These are phyloP conservation scores for Sylvia atricapilla DNA, from an alignment of 2,113 vertebrate genomes.

Conservation along the genomic window DNA sequence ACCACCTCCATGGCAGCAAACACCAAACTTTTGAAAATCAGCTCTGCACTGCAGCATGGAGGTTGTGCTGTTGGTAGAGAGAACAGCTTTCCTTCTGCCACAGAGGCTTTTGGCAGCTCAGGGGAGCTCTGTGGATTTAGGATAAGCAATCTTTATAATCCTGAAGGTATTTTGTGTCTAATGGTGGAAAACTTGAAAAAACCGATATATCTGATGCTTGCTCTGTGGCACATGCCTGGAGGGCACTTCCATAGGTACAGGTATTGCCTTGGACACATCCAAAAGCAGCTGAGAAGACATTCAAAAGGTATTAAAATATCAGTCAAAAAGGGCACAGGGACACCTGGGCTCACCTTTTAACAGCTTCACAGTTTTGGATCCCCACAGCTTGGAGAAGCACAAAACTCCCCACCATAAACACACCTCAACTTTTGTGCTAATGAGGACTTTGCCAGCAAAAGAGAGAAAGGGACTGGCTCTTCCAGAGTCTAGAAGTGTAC, in stretches of 20 bases:
- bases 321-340: background rate
- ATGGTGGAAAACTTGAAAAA: background rate
- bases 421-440: background rate
- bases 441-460: background rate
- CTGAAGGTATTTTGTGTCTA: background rate
- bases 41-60: background rate
- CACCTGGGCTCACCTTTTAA: background rate
- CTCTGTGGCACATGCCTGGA: background rate
- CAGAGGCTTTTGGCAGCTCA: background rate
- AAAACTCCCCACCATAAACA: background rate
- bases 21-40: background rate
- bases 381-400: background rate
- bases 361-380: background rate
- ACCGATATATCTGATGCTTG: accelerated
- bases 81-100: background rate
- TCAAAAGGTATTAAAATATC: background rate
- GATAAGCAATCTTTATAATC: background rate
- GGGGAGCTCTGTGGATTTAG: background rate
- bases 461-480: background rate
- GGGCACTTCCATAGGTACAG: background rate
- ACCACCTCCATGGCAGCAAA: background rate
- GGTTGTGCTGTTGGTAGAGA: background rate
- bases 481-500: background rate
- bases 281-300: background rate
- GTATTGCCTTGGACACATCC: background rate